Percentiles rank a stretch among this genome's conserved stretches.
Evolutionary conservation across 2,113 vertebrate genomes (phyloP).

Genomic region (Apistogramma diplotaenia): DNA sequence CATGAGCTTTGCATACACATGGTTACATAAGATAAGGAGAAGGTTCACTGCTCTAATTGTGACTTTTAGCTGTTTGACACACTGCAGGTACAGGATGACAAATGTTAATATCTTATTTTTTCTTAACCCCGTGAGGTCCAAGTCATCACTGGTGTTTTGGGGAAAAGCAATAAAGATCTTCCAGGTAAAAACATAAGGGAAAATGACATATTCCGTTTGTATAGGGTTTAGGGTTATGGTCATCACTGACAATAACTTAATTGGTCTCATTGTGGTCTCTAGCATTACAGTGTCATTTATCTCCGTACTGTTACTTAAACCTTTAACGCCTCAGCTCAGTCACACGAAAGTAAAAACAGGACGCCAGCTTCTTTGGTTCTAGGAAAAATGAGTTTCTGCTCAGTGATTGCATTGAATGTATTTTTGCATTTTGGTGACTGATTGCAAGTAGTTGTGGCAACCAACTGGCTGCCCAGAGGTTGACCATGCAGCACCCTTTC

Average conservation of each 20-base stretch:
- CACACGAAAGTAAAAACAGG: background rate
- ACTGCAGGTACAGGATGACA: constrained; percentile 14
- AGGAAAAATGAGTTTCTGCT: background rate
- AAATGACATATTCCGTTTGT: no score
- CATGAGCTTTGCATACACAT: background rate
- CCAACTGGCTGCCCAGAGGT: no score
- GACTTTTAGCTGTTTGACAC: constrained; percentile 18
- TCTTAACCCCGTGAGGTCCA: background rate
- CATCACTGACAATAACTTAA: no score
- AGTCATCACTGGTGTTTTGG: background rate
- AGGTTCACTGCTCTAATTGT: background rate
- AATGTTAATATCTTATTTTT: background rate
- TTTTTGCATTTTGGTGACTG: background rate
- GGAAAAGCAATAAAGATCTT: background rate
- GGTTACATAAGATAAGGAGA: constrained; percentile 42
- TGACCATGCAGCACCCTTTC: no score
- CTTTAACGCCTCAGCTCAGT: background rate
- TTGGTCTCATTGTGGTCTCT: background rate
- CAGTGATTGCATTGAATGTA: background rate
- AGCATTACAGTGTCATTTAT: background rate
- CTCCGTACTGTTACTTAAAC: background rate
- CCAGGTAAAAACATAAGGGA: background rate
- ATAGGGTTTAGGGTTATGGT: no score
- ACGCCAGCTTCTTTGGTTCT: background rate
- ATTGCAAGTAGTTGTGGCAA: background rate